These are phyloP conservation scores for Diprion similis DNA, from an alignment of 1,140 invertebrate species.

Conservation along the genomic window DNA sequence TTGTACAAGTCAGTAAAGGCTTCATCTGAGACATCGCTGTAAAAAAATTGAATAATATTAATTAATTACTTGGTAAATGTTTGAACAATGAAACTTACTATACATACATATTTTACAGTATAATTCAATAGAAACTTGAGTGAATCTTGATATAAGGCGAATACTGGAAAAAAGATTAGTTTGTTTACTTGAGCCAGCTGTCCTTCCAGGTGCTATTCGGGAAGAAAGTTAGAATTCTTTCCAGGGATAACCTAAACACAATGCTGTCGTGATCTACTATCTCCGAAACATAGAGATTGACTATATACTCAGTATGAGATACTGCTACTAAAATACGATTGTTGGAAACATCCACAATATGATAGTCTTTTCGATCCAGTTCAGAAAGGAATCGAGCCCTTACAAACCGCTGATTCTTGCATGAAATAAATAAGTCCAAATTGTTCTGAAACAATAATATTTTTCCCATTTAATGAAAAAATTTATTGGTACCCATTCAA, in stretches of 20 bases:
- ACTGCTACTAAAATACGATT: slow-evolving; percentile 83
- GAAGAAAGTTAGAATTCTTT: slow-evolving; percentile 84
- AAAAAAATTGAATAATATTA: slow-evolving; percentile 36
- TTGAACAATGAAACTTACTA: slow-evolving; percentile 17
- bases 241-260: slow-evolving; percentile 80
- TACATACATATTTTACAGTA: background rate
- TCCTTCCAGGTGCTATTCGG: slow-evolving; percentile 80
- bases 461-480: background rate
- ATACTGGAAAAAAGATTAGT: slow-evolving; percentile 9
- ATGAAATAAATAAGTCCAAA: slow-evolving; percentile 81
- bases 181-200: slow-evolving; percentile 81
- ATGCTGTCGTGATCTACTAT: slow-evolving; percentile 62
- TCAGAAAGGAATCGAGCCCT: slow-evolving; percentile 78
- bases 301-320: slow-evolving; percentile 75
- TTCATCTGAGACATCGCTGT: slow-evolving; percentile 78
- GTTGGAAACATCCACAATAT: slow-evolving; percentile 83
- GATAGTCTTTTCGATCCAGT: slow-evolving; percentile 73
- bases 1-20: slow-evolving; percentile 90
- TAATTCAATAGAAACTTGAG: slow-evolving; percentile 6
- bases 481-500: background rate
- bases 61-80: background rate
- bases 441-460: slow-evolving; percentile 62
- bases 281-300: slow-evolving; percentile 83
- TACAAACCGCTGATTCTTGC: slow-evolving; percentile 73
- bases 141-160: background rate